A percentile compares a stretch with the other conserved stretches of the same genome.
phyloP scores from a whole-genome alignment of 2,888 invertebrate species.

The Cataglyphis cursor region DNA sequence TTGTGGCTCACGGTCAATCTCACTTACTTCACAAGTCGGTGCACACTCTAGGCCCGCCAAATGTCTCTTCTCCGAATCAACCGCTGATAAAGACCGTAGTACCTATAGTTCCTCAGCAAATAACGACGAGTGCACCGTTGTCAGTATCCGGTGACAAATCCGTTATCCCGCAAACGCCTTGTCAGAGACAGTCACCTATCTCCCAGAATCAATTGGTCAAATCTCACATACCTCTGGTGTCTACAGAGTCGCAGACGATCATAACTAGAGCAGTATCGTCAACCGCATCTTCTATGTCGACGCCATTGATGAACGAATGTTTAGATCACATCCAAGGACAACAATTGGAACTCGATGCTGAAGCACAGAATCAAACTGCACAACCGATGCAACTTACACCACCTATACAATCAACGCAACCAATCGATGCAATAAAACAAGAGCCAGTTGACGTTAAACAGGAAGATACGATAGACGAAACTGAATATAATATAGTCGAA shows the following conservation, averaged over 20 bases:
- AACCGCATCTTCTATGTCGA: slow-evolving; percentile 65
- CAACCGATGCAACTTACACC: slow-evolving; percentile 79
- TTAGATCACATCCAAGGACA: slow-evolving; percentile 62
- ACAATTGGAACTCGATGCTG: slow-evolving; percentile 68
- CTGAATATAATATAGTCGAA: slow-evolving; percentile 46
- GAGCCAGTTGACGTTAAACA: slow-evolving; percentile 78
- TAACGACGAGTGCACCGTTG: slow-evolving; percentile 64
- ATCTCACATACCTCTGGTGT: slow-evolving; percentile 76
- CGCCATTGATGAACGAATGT: slow-evolving; percentile 51
- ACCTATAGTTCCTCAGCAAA: slow-evolving; percentile 79
- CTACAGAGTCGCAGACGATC: slow-evolving; percentile 79
- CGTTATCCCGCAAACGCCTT: slow-evolving; percentile 65
- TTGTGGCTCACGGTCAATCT: slow-evolving; percentile 85
- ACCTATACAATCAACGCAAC: slow-evolving; percentile 69
- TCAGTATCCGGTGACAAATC: slow-evolving; percentile 72
- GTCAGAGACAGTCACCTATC: slow-evolving; percentile 71
- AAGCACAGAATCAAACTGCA: slow-evolving; percentile 63
- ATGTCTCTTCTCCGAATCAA: slow-evolving; percentile 76
- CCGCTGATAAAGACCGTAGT: slow-evolving; percentile 82
- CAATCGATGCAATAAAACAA: slow-evolving; percentile 67
- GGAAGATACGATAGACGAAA: slow-evolving; percentile 66
- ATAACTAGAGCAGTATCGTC: slow-evolving; percentile 76
- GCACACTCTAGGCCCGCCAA: slow-evolving; percentile 73
- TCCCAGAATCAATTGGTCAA: slow-evolving; percentile 77
- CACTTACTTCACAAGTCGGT: slow-evolving; percentile 80